Conservation (phyloP, 1,140 invertebrate species). For the Triops cancriformis region DNA sequence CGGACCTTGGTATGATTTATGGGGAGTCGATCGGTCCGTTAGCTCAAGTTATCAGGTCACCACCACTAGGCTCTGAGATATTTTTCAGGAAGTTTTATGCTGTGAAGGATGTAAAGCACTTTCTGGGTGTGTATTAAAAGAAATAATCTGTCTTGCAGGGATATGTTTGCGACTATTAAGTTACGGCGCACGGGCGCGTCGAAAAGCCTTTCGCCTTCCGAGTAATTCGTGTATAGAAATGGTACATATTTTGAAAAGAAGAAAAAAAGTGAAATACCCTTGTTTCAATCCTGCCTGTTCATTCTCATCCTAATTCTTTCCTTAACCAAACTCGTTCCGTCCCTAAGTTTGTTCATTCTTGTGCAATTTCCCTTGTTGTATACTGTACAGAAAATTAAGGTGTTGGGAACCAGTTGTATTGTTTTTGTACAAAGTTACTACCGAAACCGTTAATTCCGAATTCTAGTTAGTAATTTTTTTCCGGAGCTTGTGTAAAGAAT, state of each 20-base stretch:
- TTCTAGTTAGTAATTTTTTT: background rate
- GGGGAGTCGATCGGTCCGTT: conserved; percentile 54
- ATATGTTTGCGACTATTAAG: conserved; percentile 75
- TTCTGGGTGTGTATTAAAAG: background rate
- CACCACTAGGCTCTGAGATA: background rate
- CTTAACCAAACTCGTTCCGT: background rate
- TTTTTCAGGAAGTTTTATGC: background rate
- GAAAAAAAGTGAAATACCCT: too few species aligned
- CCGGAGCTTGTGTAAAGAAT: too few species aligned
- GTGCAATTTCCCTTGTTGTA: background rate
- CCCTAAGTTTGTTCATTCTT: background rate
- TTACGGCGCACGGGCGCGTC: conserved; percentile 43
- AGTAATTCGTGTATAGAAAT: background rate
- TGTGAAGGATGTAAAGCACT: background rate
- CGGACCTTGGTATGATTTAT: conserved; percentile 78
- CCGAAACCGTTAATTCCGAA: background rate
- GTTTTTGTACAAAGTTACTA: background rate
- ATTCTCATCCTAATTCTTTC: background rate
- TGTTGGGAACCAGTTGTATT: background rate
- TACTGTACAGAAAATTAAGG: background rate
- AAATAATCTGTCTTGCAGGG: conserved; percentile 48
- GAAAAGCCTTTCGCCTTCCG: background rate
- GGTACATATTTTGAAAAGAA: background rate
- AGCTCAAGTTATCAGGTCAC: conserved; percentile 9
- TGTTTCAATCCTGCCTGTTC: background rate